Evolutionary conservation across 2,113 vertebrate genomes (phyloP).

Genomic region (human (Homo sapiens)): GRCh38 chr1:154399501-154400000

Average conservation of each 20-base stretch:
- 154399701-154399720: background rate
- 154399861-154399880: background rate
- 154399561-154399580: no score
- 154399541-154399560: no score
- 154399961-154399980: background rate
- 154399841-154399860: background rate
- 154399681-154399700: background rate
- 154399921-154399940: background rate
- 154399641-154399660: background rate
- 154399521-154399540: no score
- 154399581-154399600: no score
- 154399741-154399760: background rate
- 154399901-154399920: background rate
- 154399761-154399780: background rate
- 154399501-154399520: fast-evolving
- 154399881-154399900: background rate
- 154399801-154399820: background rate
- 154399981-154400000: background rate
- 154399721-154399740: background rate
- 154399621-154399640: background rate
- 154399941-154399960: background rate
- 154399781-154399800: background rate
- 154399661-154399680: background rate
- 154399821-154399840: background rate
- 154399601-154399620: background rate